Percentiles rank a stretch among this genome's conserved stretches.
These are phyloP conservation scores for Drosophila takahashii DNA, from an alignment of 1,140 invertebrate genomes.

Conservation along the genomic window DNA sequence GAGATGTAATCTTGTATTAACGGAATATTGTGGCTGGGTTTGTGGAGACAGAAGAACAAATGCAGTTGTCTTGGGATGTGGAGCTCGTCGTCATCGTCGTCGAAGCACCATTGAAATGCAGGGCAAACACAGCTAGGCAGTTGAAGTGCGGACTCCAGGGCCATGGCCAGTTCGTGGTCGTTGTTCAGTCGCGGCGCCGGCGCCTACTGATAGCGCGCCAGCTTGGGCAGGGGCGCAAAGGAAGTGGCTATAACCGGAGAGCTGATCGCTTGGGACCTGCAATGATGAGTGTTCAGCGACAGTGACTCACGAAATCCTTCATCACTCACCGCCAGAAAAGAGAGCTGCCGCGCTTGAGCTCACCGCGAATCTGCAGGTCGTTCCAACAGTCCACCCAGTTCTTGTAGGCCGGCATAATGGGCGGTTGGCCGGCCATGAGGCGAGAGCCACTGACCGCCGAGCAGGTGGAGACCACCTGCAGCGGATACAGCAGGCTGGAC, in stretches of 20 bases:
- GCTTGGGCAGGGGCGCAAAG: conserved; percentile 59
- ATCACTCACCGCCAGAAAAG: conserved; percentile 87
- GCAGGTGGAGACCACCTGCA: conserved; percentile 94
- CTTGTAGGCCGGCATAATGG: conserved; percentile 91
- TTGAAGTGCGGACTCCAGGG: conserved; percentile 25
- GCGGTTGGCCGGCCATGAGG: conserved; percentile 90
- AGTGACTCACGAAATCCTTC: neutral
- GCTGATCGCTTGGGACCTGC: conserved; percentile 42
- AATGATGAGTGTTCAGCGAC: neutral
- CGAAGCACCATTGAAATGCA: conserved; percentile 44
- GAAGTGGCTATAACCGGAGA: conserved; percentile 12
- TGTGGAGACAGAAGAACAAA: conserved; percentile 53
- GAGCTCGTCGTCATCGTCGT: conserved; percentile 26
- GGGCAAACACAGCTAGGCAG: conserved; percentile 41
- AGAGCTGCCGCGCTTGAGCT: conserved; percentile 93
- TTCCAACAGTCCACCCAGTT: conserved; percentile 92
- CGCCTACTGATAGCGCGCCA: conserved; percentile 66
- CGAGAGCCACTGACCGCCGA: conserved; percentile 93
- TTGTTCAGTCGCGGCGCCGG: conserved; percentile 5
- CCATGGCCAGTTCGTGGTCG: conserved; percentile 14
- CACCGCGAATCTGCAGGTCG: conserved; percentile 89
- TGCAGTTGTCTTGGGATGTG: conserved; percentile 57
- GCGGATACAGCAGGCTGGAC: conserved; percentile 92
- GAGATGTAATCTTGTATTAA: conserved; percentile 38
- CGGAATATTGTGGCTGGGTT: conserved; percentile 18